Percentiles rank a stretch among this genome's conserved stretches.
phyloP scores from a whole-genome alignment of 2,113 vertebrate genomes.

The Gymnobelideus leadbeateri region DNA sequence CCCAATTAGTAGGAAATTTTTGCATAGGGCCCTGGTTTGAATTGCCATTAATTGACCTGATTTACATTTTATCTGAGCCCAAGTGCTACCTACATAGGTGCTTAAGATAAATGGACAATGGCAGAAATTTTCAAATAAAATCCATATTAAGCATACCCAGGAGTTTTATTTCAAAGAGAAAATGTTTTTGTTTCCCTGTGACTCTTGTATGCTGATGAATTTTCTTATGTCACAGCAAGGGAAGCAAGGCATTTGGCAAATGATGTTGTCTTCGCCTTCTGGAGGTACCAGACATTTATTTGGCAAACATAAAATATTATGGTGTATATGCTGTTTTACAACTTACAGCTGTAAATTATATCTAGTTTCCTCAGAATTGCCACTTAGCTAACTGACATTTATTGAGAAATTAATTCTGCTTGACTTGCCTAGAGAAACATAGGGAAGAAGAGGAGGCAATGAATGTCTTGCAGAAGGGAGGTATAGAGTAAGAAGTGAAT shows the following conservation, averaged over 20 bases:
- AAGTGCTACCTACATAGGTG: conserved; percentile 28
- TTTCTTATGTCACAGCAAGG: conserved; percentile 23
- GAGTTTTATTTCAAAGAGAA: conserved; percentile 41
- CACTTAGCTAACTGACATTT: conserved; percentile 48
- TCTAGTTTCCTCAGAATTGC: conserved; percentile 37
- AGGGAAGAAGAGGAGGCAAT: conserved; percentile 21
- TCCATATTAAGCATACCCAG: neutral
- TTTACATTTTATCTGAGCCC: conserved; percentile 50
- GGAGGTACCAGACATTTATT: neutral
- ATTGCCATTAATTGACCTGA: conserved; percentile 67
- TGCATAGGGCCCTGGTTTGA: conserved; percentile 17
- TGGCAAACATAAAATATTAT: conserved; percentile 41
- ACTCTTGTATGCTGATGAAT: conserved; percentile 39
- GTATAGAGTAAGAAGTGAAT: neutral
- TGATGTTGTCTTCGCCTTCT: conserved; percentile 42
- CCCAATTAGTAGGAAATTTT: neutral
- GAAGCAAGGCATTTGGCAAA: conserved; percentile 36
- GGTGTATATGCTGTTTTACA: conserved; percentile 32
- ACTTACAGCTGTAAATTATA: conserved; percentile 43
- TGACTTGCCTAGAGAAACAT: conserved; percentile 34
- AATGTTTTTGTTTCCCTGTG: conserved; percentile 33
- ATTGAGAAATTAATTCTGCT: conserved; percentile 49
- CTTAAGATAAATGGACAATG: conserved; percentile 46
- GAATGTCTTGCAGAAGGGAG: neutral
- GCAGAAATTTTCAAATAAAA: conserved; percentile 48